These are phyloP conservation scores for Dunckerocampus dactyliophorus DNA, from an alignment of 2,113 vertebrate genomes.

Conservation along the genomic window DNA sequence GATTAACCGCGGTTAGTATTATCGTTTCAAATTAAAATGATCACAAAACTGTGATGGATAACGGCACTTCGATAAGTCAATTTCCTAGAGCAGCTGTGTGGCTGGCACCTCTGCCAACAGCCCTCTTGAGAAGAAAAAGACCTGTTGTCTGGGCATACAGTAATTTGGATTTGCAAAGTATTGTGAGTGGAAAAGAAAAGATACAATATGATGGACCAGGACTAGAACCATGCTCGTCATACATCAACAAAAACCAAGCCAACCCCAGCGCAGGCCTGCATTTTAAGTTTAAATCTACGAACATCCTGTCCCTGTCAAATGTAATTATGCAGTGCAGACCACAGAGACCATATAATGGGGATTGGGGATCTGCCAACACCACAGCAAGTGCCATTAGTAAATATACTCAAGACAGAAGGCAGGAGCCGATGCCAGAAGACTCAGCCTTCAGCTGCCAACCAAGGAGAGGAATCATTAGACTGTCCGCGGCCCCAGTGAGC, in stretches of 20 bases:
- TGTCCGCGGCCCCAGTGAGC: conserved; percentile 14
- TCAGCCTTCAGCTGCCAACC: conserved; percentile 5
- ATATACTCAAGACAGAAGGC: conserved; percentile 25
- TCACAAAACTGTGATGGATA: conserved; percentile 37
- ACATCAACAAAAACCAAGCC: too few relatives aligned
- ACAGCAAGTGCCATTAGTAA: conserved; percentile 26
- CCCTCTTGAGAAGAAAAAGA: too few relatives aligned
- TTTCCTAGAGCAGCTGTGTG: not conserved
- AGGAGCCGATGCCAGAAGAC: conserved; percentile 24
- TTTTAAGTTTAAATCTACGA: conserved; percentile 4
- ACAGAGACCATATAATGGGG: conserved; percentile 26
- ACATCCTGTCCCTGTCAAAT: conserved; percentile 13
- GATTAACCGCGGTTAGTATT: conserved; percentile 58
- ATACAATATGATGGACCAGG: too few relatives aligned
- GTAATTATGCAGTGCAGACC: conserved; percentile 13
- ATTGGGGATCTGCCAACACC: conserved; percentile 33
- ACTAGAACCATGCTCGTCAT: too few relatives aligned
- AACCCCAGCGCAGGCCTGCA: not conserved
- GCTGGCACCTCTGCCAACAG: too few relatives aligned
- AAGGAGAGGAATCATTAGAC: not conserved
- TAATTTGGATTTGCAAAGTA: too few relatives aligned
- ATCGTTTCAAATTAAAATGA: too few relatives aligned
- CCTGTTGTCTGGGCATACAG: too few relatives aligned
- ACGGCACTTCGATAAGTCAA: not conserved
- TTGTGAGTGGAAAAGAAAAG: too few relatives aligned